Percentiles rank a stretch among this genome's conserved stretches.
These are phyloP conservation scores for Embiotoca jacksoni DNA, from an alignment of 2,113 vertebrate species.

Conservation along the genomic window DNA sequence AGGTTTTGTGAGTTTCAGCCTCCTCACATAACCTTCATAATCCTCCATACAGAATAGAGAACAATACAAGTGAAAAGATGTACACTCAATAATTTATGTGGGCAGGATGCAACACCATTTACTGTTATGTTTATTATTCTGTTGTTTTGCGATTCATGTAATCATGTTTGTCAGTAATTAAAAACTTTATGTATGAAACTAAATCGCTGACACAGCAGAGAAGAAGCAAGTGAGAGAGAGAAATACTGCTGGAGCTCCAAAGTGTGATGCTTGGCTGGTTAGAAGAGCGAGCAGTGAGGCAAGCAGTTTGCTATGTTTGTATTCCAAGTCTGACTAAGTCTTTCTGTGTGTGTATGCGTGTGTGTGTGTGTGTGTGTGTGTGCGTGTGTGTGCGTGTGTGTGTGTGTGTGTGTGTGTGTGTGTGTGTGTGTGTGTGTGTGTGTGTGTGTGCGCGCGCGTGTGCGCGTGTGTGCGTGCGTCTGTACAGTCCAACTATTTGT, in stretches of 20 bases:
- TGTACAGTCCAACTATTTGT: too few species aligned
- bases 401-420: too few species aligned
- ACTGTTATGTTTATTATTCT: not conserved
- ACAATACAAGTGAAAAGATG: not conserved
- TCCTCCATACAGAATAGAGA: not conserved
- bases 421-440: too few species aligned
- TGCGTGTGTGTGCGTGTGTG: not conserved
- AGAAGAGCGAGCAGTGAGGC: slow-evolving; percentile 29
- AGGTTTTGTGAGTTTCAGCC: slow-evolving; percentile 6
- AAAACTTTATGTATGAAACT: not conserved
- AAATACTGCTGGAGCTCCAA: slow-evolving; percentile 12
- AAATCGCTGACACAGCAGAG: not conserved
- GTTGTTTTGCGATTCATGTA: not conserved
- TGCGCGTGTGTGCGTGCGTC: too few species aligned
- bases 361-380: slow-evolving; percentile 13
- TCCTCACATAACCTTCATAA: not conserved
- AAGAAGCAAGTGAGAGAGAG: not conserved
- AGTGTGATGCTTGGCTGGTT: slow-evolving; percentile 30
- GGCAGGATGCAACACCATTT: not conserved
- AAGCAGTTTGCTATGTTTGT: slow-evolving; percentile 23
- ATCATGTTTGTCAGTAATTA: not conserved
- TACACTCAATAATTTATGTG: not conserved
- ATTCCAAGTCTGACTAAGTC: not conserved
- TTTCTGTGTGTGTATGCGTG: not conserved
- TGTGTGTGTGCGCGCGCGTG: too few species aligned